Base-by-base conservation (phyloP, 2,888 invertebrate species). In the Chesias legatella region DNA sequence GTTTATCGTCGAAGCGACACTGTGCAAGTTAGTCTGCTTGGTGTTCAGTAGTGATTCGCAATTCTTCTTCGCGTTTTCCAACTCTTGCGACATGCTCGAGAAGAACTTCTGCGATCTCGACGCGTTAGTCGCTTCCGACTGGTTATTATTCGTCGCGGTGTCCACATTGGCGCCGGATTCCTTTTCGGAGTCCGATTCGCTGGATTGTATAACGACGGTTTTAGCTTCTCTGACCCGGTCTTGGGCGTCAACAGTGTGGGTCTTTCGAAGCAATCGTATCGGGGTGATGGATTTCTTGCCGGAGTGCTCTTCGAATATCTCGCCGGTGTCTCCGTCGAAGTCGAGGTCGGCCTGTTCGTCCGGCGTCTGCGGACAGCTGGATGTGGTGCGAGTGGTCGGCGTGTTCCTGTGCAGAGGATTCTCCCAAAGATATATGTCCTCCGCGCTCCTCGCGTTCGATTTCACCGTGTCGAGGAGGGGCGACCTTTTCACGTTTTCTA, bases 401-500 rank as follows among this genome's bases (percentile, higher is more conserved):
- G 81, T 90, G 45, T 88, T 89, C 56, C 90, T 83, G 60, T 93
- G 93, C 23, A 94, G 72, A 0, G 94, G 94, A 81, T 94, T 94
- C 69, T 94, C 94, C 94, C 94, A 94, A 11, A 94, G 73, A 63
- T 93, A 94, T 32, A 94, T 92, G 56, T 94, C 93, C 46, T 92
- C 91, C 6, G 89, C 91, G 50, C 90, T 90, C 54, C 89, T 75
- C 0, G 85, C 86, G 50, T 75, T 83, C 1, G 72, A 75, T 51
- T 77, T 80, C 5, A 73, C 59, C n/a, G 76, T 74, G 43, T 89
- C 85, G 17, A 76, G 62, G 28, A 80, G 38, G 3, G 81, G 81
- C 0, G 82, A 79, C 43, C 73, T 78, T 59, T 82, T 84, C 7
- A 73, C 49, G 7, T 60, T 57, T 42, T 76, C 80, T 34, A 65